Conservation (phyloP, 2,888 invertebrate genomes). For the Antitype chi region DNA sequence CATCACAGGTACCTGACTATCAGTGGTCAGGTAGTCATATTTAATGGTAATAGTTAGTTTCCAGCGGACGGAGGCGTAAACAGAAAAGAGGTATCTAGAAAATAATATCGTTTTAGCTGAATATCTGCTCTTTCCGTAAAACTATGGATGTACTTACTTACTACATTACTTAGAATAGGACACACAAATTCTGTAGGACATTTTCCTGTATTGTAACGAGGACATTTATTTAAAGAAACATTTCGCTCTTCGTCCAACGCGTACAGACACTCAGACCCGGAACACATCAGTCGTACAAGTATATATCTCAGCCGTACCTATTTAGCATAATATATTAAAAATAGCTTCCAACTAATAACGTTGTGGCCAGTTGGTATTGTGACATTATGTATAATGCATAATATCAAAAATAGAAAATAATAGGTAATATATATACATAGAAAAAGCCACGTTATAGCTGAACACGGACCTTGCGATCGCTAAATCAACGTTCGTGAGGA, state of each 20-base stretch:
- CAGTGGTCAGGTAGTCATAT: background rate
- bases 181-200: background rate
- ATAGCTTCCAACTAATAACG: background rate
- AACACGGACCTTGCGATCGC: background rate
- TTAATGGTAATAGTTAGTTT: background rate
- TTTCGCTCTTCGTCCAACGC: background rate
- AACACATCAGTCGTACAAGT: background rate
- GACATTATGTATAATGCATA: background rate
- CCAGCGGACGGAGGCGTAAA: background rate
- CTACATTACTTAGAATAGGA: background rate
- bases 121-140: background rate
- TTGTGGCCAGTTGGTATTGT: background rate
- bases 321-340: conserved; percentile 21
- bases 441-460: background rate
- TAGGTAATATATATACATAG: conserved; percentile 16
- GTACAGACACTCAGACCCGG: background rate
- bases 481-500: background rate
- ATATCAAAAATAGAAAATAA: background rate
- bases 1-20: too few species aligned
- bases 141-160: background rate
- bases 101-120: background rate
- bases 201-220: background rate
- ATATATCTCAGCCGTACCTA: background rate
- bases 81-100: background rate
- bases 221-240: background rate